Evolutionary conservation across 1,140 invertebrate genomes (phyloP).

Genomic region (Dendrolimus punctatus): DNA sequence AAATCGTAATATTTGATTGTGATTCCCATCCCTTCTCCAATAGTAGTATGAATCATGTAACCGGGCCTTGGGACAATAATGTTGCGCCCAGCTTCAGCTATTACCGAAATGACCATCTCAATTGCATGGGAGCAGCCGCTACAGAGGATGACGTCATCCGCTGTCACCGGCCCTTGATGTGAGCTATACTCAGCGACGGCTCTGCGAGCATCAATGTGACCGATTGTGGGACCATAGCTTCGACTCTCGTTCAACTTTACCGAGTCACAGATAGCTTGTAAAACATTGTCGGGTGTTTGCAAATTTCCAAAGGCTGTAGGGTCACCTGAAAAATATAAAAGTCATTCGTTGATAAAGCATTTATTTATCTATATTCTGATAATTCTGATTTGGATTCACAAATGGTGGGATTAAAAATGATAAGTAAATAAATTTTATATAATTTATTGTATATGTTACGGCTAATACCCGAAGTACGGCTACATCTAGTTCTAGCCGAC

Average conservation of each 20-base stretch:
- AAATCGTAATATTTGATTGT: slow-evolving; percentile 89
- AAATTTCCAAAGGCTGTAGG: slow-evolving; percentile 97
- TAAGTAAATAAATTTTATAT: no score
- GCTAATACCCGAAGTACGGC: no score
- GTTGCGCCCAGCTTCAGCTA: slow-evolving; percentile 91
- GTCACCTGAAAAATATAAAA: slow-evolving; percentile 80
- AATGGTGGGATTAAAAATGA: no score
- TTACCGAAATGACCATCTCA: slow-evolving; percentile 90
- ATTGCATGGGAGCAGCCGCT: slow-evolving; percentile 96
- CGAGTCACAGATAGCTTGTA: slow-evolving; percentile 85
- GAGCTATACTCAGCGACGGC: slow-evolving; percentile 90
- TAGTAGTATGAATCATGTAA: slow-evolving; percentile 94
- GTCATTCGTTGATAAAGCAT: not conserved
- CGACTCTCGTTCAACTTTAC: slow-evolving; percentile 83
- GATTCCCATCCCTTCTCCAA: slow-evolving; percentile 89
- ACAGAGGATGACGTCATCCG: slow-evolving; percentile 92
- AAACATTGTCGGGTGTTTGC: slow-evolving; percentile 83
- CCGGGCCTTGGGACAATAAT: slow-evolving; percentile 95
- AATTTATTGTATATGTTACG: no score
- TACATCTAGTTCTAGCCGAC: no score
- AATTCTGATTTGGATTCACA: no score
- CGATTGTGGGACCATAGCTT: slow-evolving; percentile 89
- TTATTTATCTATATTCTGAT: no score
- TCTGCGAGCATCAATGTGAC: slow-evolving; percentile 79
- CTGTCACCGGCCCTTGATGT: slow-evolving; percentile 70